Evolutionary conservation across 1,140 invertebrate species (phyloP).

Genomic region (Archivesica marissinica): DNA sequence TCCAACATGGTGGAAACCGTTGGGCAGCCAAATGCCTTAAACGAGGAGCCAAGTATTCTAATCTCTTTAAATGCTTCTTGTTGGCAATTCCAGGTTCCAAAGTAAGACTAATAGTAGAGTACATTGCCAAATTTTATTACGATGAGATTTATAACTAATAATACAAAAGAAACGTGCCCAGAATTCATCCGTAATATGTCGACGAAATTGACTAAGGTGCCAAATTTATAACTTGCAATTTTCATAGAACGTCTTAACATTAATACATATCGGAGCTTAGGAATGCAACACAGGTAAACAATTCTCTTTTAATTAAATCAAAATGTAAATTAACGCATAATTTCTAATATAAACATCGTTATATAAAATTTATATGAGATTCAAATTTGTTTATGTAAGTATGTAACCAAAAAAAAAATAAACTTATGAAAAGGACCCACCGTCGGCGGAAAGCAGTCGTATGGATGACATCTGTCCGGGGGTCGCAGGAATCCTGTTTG

Average conservation of each 20-base stretch:
- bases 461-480: conserved; percentile 57
- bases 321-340: background rate
- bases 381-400: background rate
- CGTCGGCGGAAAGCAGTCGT: conserved; percentile 59
- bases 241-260: background rate
- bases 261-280: background rate
- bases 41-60: conserved; percentile 52
- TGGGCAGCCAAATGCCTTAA: conserved; percentile 39
- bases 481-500: conserved; percentile 61
- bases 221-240: background rate
- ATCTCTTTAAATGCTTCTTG: conserved; percentile 58
- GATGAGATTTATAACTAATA: conserved; percentile 48
- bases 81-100: conserved; percentile 29
- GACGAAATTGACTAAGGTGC: background rate
- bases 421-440: conserved; percentile 27
- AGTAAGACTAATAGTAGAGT: conserved; percentile 5
- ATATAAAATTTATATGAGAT: background rate
- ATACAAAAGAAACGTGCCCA: conserved; percentile 4
- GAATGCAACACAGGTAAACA: background rate
- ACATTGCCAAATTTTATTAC: conserved; percentile 50
- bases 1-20: conserved; percentile 18
- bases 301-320: too few species aligned
- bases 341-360: background rate
- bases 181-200: background rate
- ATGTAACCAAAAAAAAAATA: background rate